These are phyloP conservation scores for Drosophila cardini DNA, from an alignment of 1,140 invertebrate species.

Conservation along the genomic window DNA sequence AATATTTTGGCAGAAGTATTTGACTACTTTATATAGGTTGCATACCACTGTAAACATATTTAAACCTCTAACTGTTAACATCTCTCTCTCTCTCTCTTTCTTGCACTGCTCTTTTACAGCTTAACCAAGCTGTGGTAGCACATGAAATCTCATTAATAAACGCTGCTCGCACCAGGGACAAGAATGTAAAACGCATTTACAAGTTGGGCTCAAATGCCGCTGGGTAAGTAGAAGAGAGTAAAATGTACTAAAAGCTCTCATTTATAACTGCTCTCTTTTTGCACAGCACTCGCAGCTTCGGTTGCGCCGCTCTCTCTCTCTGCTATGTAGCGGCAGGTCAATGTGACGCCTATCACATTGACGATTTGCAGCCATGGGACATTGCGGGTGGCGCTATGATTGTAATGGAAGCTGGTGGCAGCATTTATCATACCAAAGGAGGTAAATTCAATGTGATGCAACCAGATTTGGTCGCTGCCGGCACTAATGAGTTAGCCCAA, in stretches of 20 bases:
- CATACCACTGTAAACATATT: too few species aligned
- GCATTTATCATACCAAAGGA: conserved; percentile 88
- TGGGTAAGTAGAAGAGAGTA: conserved; percentile 53
- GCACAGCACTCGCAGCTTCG: conserved; percentile 88
- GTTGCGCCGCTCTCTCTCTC: conserved; percentile 90
- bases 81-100: neutral
- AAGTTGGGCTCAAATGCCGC: conserved; percentile 77
- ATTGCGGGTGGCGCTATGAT: conserved; percentile 89
- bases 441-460: conserved; percentile 88
- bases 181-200: conserved; percentile 76
- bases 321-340: conserved; percentile 90
- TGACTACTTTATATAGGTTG: too few species aligned
- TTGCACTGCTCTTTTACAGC: conserved; percentile 42
- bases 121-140: conserved; percentile 72
- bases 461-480: conserved; percentile 87
- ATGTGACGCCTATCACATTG: conserved; percentile 90
- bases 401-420: conserved; percentile 90
- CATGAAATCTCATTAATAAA: conserved; percentile 81
- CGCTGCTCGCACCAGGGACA: conserved; percentile 66
- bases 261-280: neutral
- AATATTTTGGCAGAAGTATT: too few species aligned
- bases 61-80: too few species aligned
- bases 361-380: conserved; percentile 89
- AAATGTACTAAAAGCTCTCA: neutral
- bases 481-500: conserved; percentile 86